Percentiles rank a stretch among this genome's conserved stretches.
Evolutionary conservation across 2,888 invertebrate genomes (phyloP).

Genomic region (Spilarctia lutea): DNA sequence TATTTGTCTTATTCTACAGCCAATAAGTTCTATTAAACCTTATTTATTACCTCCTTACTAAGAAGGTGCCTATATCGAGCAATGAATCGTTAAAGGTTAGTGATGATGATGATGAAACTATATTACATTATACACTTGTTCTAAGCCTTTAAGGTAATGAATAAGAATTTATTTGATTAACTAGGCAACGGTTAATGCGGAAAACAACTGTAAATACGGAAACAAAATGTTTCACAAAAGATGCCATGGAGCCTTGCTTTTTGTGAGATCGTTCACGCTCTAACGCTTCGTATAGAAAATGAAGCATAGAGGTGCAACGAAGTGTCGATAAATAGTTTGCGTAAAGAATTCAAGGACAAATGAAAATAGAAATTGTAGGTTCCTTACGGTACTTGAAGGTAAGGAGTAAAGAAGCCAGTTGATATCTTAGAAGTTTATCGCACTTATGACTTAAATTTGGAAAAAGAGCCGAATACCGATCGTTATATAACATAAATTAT

Average conservation of each 20-base stretch:
- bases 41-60: too few species aligned
- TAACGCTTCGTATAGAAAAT: constrained; percentile 33
- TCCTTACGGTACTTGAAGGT: background rate
- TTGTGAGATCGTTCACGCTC: constrained; percentile 42
- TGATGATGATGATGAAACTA: too few species aligned
- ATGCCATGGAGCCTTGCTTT: constrained; percentile 47
- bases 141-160: too few species aligned
- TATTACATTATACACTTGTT: too few species aligned
- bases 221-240: constrained; percentile 40
- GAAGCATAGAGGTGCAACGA: constrained; percentile 44
- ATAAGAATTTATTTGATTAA: background rate
- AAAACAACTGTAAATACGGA: constrained; percentile 41
- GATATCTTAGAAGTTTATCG: too few species aligned
- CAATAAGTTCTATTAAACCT: too few species aligned
- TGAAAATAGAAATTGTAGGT: constrained; percentile 12
- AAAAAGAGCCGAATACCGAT: too few species aligned
- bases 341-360: constrained; percentile 6
- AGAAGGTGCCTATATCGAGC: too few species aligned
- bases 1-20: background rate
- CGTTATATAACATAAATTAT: too few species aligned
- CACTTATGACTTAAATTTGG: too few species aligned
- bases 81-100: too few species aligned
- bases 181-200: constrained; percentile 32
- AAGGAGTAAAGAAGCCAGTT: too few species aligned
- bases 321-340: constrained; percentile 30